phyloP scores from a whole-genome alignment of 2,113 vertebrate genomes.

The Formicarius rufipectus region DNA sequence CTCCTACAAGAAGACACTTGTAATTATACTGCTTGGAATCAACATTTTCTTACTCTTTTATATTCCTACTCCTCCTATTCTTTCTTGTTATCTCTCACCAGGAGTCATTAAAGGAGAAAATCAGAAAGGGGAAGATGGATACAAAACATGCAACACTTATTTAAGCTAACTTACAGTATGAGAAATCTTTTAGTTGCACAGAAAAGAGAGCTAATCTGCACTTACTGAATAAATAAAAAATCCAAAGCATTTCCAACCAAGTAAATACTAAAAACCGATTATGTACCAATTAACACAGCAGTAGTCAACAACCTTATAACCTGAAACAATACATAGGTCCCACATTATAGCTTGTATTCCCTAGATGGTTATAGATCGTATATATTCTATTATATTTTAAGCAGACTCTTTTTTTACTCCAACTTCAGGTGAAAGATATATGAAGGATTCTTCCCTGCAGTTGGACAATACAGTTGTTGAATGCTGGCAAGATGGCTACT shows the following conservation, averaged over 20 bases:
- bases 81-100: constrained; percentile 32
- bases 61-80: constrained; percentile 10
- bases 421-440: neutral
- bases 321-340: neutral
- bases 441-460: neutral
- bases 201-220: neutral
- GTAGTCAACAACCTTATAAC: neutral
- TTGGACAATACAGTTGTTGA: neutral
- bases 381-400: neutral
- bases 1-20: constrained; percentile 49
- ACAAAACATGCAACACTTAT: neutral
- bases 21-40: constrained; percentile 44
- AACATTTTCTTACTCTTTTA: neutral
- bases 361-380: neutral
- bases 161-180: neutral
- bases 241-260: neutral
- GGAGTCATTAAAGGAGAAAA: neutral
- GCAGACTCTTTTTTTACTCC: neutral
- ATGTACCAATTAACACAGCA: neutral
- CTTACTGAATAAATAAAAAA: neutral
- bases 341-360: too few relatives aligned
- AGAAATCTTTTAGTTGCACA: neutral
- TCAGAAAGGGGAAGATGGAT: neutral
- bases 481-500: neutral
- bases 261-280: neutral